Percentiles rank a stretch among this genome's conserved stretches.
Evolutionary conservation across 2,888 invertebrate genomes (phyloP).

Genomic region (Cantharis lateralis): DNA sequence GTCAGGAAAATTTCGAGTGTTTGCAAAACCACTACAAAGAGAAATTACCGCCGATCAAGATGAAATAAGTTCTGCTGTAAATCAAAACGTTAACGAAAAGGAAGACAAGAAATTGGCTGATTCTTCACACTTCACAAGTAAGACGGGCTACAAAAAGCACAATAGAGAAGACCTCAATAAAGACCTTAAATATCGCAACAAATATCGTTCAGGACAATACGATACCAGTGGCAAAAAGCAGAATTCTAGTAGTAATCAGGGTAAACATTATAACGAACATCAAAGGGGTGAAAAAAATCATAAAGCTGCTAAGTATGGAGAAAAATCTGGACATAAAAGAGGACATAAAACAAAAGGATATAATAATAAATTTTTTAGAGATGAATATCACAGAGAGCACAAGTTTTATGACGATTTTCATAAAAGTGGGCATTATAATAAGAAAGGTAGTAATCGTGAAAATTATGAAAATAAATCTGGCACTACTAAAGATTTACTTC

Average conservation of each 20-base stretch:
- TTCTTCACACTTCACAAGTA: background rate
- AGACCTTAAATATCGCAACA: conserved; percentile 51
- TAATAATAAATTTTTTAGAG: conserved; percentile 79
- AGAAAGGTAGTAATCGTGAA: conserved; percentile 69
- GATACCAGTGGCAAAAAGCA: conserved; percentile 67
- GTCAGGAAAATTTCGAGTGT: background rate
- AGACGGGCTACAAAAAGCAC: conserved; percentile 19
- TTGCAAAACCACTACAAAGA: background rate
- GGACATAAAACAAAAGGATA: conserved; percentile 79
- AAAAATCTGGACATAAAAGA: conserved; percentile 77
- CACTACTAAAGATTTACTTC: conserved; percentile 68
- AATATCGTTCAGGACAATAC: conserved; percentile 64
- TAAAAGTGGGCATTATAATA: conserved; percentile 71
- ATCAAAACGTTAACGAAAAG: background rate
- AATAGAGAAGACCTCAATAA: background rate
- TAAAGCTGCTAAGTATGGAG: conserved; percentile 71
- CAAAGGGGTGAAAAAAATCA: conserved; percentile 71
- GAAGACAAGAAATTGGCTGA: background rate
- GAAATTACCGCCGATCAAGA: background rate
- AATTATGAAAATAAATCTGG: conserved; percentile 68
- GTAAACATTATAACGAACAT: conserved; percentile 66
- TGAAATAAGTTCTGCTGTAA: background rate
- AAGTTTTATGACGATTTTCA: conserved; percentile 78
- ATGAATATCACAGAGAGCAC: conserved; percentile 78
- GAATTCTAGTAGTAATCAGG: conserved; percentile 68